Conservation (phyloP, 92 coral and sea anemone species). For the Diadumene lineata region DNA sequence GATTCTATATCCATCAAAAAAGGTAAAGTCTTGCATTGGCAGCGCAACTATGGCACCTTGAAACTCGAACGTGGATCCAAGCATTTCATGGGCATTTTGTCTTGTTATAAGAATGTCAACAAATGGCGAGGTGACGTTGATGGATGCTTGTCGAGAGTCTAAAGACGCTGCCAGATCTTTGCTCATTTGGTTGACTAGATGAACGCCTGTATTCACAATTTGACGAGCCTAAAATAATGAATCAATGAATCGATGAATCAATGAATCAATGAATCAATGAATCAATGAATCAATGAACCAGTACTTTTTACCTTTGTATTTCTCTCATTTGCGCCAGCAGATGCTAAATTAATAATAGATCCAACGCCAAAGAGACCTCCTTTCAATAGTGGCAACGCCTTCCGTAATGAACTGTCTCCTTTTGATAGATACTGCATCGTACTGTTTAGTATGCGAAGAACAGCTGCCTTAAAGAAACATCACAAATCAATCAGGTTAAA, state of each 20-base stretch:
- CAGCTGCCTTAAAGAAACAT: conserved; percentile 1
- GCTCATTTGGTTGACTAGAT: conserved; percentile 1
- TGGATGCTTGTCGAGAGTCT: neutral
- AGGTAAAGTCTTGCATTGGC: neutral
- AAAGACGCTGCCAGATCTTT: neutral
- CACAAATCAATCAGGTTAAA: too few relatives aligned
- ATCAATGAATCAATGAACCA: too few relatives aligned
- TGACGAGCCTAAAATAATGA: neutral
- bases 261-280: too few relatives aligned
- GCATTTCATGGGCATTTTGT: neutral
- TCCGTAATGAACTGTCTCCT: conserved; percentile 1
- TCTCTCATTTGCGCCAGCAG: neutral
- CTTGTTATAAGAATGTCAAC: neutral
- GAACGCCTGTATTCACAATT: neutral
- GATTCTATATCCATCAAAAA: neutral
- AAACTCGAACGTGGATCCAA: neutral
- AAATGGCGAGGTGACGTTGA: neutral
- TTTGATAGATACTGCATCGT: conserved; percentile 20
- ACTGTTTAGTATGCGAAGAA: conserved; percentile 10
- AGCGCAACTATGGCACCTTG: conserved; percentile 4
- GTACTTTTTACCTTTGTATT: neutral
- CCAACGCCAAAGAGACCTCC: conserved; percentile 4
- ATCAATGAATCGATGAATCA: too few relatives aligned
- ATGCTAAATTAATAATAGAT: conserved; percentile 11
- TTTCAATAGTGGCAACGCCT: neutral